These are phyloP conservation scores for Netelia inedita DNA, from an alignment of 2,888 invertebrate genomes.

Conservation along the genomic window DNA sequence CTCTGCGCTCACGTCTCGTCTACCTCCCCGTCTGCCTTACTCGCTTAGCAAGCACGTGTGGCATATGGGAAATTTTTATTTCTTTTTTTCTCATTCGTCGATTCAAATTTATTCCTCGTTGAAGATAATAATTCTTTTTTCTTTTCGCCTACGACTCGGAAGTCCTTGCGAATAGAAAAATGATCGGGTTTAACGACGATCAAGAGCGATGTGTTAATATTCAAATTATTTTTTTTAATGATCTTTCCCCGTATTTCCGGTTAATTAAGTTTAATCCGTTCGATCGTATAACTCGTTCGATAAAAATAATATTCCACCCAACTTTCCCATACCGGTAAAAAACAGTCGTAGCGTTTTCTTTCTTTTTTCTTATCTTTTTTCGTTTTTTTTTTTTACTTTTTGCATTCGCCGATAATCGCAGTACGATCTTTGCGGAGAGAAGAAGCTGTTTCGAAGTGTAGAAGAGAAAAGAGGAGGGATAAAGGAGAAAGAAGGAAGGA, in stretches of 20 bases:
- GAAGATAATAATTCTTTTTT: not conserved
- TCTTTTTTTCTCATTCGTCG: constrained; percentile 8
- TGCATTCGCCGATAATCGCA: not conserved
- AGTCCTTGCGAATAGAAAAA: not conserved
- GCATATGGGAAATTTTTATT: constrained; percentile 28
- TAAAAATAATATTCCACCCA: no score
- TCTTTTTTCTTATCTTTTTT: no score
- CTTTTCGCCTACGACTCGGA: not conserved
- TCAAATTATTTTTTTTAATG: not conserved
- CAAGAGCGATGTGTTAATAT: no score
- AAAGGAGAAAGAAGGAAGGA: constrained; percentile 55
- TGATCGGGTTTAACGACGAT: not conserved
- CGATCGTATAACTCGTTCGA: no score
- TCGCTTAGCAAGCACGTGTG: constrained; percentile 55
- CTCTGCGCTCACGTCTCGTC: constrained; percentile 48
- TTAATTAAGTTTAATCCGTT: constrained; percentile 1
- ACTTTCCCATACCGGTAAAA: no score
- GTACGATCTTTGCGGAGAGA: not conserved
- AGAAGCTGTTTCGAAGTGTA: not conserved
- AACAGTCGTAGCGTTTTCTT: not conserved
- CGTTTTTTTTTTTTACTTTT: not conserved
- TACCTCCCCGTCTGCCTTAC: constrained; percentile 57
- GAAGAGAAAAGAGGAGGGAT: constrained; percentile 43
- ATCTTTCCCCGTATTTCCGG: not conserved
- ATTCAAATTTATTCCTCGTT: constrained; percentile 20